Evolutionary conservation across 2,113 vertebrate genomes (phyloP), one percentile per base, ranked within the genome.

Genomic region (Amazona guildingii): DNA sequence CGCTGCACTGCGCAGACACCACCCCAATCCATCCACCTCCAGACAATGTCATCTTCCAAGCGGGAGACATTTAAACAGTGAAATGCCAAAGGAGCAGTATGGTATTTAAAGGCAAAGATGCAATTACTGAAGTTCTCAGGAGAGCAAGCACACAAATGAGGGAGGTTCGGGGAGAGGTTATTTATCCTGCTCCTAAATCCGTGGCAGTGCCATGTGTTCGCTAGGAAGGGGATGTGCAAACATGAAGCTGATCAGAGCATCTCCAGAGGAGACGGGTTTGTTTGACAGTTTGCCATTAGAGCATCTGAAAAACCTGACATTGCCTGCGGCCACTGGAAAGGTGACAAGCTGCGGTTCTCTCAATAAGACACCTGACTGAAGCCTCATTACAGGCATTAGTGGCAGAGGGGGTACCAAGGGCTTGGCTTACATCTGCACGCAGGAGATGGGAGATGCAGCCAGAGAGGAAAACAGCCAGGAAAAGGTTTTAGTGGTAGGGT

Each of bases 91-190:
- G 96, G 80, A 92, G 83, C 76, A 80, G 63, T 1, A 43, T 94
- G 96, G 80, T 96, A 94, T 97, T 97, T 97, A 83, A 94, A 95
- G 93, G 75, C 64, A 80, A 95, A 93, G 89, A 94, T 73, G 91
- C 85, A 94, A 95, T 94, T 95, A 95, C 31, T 46, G 9, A 64
- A 70, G 94, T 93, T 86, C 94, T 92, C 77, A 2, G 79, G 90
- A 94, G 94, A 96, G 69, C 86, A 83, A 83, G 84, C 91, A 82
- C 93, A 92, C 62, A 94, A 88, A 96, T 91, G 93, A 94, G 62
- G 43, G 64, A 37, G 46, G 54, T 84, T 52, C 0, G 0, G 43
- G 54, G 61, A 27, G 84, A 74, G 29, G 84, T 74, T 97, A 85
- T 93, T 97, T 97, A 96, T 90, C 88, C 89, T 11, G 1, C 70